Percentiles rank a stretch among this genome's conserved stretches.
Evolutionary conservation across 2,113 vertebrate genomes (phyloP).

Genomic region (Callopanchax toddi): DNA sequence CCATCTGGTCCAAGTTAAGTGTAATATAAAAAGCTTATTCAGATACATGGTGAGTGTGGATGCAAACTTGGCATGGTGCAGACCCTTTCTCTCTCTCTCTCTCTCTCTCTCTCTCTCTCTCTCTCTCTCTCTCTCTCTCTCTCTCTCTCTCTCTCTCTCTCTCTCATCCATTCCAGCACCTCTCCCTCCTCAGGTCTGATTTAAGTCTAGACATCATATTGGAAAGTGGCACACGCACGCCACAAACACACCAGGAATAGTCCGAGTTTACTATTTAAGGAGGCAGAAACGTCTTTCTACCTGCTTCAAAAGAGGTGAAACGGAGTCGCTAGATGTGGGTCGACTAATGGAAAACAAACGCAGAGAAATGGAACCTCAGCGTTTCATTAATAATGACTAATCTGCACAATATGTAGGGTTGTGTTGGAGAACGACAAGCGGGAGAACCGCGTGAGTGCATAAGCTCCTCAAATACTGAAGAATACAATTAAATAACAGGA

Average conservation of each 20-base stretch:
- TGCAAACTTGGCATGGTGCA: constrained; percentile 80
- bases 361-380: constrained; percentile 65
- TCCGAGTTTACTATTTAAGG: constrained; percentile 68
- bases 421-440: constrained; percentile 40
- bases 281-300: constrained; percentile 60
- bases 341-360: constrained; percentile 80
- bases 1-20: constrained; percentile 87
- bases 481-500: too few species aligned
- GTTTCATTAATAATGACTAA: constrained; percentile 82
- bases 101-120: constrained; percentile 31
- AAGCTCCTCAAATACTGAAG: neutral
- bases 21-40: constrained; percentile 86
- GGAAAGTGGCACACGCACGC: constrained; percentile 80
- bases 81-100: constrained; percentile 39
- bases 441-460: constrained; percentile 2
- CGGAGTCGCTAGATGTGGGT: constrained; percentile 46
- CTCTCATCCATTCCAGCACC: constrained; percentile 52
- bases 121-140: constrained; percentile 25
- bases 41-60: constrained; percentile 80
- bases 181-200: constrained; percentile 74
- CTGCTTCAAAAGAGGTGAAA: constrained; percentile 63
- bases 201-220: constrained; percentile 89
- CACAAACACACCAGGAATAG: constrained; percentile 72
- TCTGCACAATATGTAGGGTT: constrained; percentile 73
- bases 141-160: constrained; percentile 36